Evolutionary conservation across 2,888 invertebrate species (phyloP).

Genomic region (Cantharis lateralis): DNA sequence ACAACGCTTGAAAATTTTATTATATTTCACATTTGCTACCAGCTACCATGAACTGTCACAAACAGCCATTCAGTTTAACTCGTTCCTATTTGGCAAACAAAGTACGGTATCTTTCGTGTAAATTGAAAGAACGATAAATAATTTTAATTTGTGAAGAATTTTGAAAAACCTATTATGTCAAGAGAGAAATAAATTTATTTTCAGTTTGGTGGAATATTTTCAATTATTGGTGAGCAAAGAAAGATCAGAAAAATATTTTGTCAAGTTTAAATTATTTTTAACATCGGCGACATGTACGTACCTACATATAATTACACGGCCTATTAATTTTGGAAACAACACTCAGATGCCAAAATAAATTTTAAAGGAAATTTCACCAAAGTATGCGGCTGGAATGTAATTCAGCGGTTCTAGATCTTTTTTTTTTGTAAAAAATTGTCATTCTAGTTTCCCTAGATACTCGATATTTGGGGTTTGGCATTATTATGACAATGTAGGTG

Average conservation of each 20-base stretch:
- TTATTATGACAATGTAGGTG: too few species aligned
- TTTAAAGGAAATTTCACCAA: not conserved
- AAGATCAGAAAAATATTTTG: not conserved
- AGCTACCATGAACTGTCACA: not conserved
- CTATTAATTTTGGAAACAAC: not conserved
- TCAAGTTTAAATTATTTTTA: not conserved
- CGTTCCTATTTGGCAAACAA: not conserved
- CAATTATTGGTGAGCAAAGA: not conserved
- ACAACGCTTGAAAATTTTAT: not conserved
- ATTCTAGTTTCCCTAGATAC: not conserved
- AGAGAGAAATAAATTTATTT: not conserved
- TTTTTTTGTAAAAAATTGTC: not conserved
- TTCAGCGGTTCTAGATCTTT: not conserved
- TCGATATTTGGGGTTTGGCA: too few species aligned
- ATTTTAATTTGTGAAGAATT: not conserved
- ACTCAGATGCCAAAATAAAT: not conserved
- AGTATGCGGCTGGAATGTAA: not conserved
- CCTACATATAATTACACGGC: not conserved
- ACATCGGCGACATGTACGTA: not conserved
- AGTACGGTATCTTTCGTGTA: not conserved
- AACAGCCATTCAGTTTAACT: not conserved
- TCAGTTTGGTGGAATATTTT: not conserved
- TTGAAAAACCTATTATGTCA: not conserved
- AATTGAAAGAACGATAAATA: not conserved
- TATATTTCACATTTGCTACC: not conserved